Evolutionary conservation across 1,140 invertebrate genomes (phyloP).

Genomic region (Listronotus bonariensis): DNA sequence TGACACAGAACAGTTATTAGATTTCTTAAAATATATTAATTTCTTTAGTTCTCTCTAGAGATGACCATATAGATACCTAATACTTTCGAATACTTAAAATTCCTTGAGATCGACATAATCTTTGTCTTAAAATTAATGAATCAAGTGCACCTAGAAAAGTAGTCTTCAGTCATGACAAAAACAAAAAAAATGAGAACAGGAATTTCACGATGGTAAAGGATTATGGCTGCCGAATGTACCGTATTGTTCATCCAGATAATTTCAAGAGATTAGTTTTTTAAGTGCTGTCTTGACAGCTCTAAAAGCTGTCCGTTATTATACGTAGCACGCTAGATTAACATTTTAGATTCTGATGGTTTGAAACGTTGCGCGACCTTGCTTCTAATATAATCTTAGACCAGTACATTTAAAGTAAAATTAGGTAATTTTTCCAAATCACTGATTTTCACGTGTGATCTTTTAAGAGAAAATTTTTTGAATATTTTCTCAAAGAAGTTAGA

Average conservation of each 20-base stretch:
- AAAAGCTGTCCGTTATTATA: constrained; percentile 24
- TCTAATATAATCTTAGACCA: constrained; percentile 3
- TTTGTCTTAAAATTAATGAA: constrained; percentile 33
- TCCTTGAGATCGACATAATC: constrained; percentile 24
- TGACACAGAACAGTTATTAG: constrained; percentile 2
- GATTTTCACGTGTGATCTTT: no score
- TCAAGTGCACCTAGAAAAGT: constrained; percentile 30
- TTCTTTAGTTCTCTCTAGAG: not conserved
- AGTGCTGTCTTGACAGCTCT: constrained; percentile 29
- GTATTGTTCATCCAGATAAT: constrained; percentile 29
- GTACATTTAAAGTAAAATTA: not conserved
- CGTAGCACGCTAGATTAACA: constrained; percentile 16
- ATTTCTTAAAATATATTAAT: not conserved
- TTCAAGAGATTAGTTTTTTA: constrained; percentile 31
- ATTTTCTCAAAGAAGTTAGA: no score
- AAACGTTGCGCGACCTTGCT: constrained; percentile 14
- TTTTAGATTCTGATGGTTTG: constrained; percentile 21
- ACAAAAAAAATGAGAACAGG: constrained; percentile 16
- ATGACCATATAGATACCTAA: constrained; percentile 18
- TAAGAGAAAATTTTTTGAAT: no score
- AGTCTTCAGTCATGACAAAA: constrained; percentile 10
- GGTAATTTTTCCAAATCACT: no score
- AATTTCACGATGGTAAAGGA: constrained; percentile 30
- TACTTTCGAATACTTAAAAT: constrained; percentile 30
- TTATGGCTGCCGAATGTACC: constrained; percentile 33